Evolutionary conservation across 1,140 invertebrate genomes (phyloP), one percentile per base, ranked within the genome.

Genomic region (Drosophila micromelanica): DNA sequence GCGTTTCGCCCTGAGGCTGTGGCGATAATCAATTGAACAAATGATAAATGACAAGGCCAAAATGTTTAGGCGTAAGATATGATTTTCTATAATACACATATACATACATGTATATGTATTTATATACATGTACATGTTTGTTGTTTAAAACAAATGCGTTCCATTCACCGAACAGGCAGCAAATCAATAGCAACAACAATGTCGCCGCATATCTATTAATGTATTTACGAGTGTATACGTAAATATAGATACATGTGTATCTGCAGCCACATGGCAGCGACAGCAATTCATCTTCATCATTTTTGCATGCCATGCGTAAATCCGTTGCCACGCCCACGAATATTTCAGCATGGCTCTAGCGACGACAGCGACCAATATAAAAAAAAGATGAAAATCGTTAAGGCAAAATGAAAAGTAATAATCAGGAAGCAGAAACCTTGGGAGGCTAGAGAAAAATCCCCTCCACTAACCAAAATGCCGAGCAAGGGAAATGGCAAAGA

Each of bases 331-430:
- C 72, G 72, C 76, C 64, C 72, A 38, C 54, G 46, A 67, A 65
- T 56, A 54, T 37, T 63, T 55, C 40, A 55, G 20, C 77, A 74
- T 72, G 37, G 48, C 49, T 38, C 48, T 48, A 52, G 38, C 45
- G 64, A 37, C 46, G 40, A 56, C 57, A 61, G 23, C 57, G 46
- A 13, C 32, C 59, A 56, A 67, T 54, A 45, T 23, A 49, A 67
- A 46, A 55, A 42, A 59, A 40, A 70, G 54, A 89, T 79, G 72
- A 70, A 89, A 89, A 82, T 79, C 76, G 78, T 89, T 82, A 68
- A 67, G 76, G 68, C 81, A 79, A 86, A 86, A 87, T 86, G 84
- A 82, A 86, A 89, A 87, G 79, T 87, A 87, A 87, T 87, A 87
- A 87, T 89, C 84, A 82, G 76, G 11, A 59, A 27, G 45, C 20